Percentiles rank a stretch among this genome's conserved stretches.
Conservation (phyloP, 2,113 vertebrate genomes). For the Cynopterus brachyotis region DNA sequence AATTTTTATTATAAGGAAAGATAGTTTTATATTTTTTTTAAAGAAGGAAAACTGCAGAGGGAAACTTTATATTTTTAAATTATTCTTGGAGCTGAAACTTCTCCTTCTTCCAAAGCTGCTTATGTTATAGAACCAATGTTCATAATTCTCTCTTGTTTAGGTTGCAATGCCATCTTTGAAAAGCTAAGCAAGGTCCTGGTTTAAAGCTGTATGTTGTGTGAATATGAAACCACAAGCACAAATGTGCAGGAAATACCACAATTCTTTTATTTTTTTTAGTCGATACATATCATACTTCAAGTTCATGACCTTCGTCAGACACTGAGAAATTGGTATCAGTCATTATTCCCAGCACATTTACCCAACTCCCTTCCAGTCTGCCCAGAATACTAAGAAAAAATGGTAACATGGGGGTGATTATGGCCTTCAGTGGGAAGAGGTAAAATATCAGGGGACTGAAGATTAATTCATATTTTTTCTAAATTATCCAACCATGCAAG, state of each 20-base stretch:
- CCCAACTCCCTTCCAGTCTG: not conserved
- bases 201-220: not conserved
- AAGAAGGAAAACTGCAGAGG: not conserved
- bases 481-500: not conserved
- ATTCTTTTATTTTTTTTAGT: not conserved
- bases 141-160: not conserved
- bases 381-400: not conserved
- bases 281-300: not conserved
- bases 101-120: not conserved
- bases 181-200: not conserved
- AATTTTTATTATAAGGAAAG: not conserved
- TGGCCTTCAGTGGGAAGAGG: not conserved
- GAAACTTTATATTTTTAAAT: not conserved
- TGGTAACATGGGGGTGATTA: not conserved
- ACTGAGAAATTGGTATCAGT: not conserved
- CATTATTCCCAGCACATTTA: not conserved
- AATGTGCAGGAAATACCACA: not conserved
- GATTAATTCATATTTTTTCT: not conserved
- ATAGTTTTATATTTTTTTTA: not conserved
- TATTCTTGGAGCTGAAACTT: not conserved
- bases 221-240: not conserved
- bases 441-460: not conserved
- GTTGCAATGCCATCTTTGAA: not conserved
- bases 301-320: not conserved
- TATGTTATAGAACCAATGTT: not conserved